Percentiles rank a stretch among this genome's conserved stretches.
Evolutionary conservation across 2,888 invertebrate species (phyloP).

Genomic region (Biston betularia): DNA sequence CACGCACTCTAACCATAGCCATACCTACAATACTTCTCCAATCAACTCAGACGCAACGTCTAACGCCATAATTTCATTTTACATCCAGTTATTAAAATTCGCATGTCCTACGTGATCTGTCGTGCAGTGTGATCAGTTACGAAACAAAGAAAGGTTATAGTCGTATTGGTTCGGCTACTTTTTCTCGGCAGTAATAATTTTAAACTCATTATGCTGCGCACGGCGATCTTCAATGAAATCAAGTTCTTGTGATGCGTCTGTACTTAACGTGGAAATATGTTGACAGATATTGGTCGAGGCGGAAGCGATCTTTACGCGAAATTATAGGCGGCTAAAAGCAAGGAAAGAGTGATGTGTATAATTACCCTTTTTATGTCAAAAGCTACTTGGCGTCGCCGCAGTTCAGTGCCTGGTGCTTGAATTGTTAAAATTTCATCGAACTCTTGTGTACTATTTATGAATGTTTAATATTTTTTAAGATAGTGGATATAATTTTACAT

Average conservation of each 20-base stretch:
- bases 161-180: conserved; percentile 70
- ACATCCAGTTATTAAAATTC: conserved; percentile 39
- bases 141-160: conserved; percentile 77
- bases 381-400: conserved; percentile 53
- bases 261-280: conserved; percentile 82
- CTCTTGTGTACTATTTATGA: not conserved
- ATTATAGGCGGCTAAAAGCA: conserved; percentile 80
- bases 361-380: conserved; percentile 70
- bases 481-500: not conserved
- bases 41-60: conserved; percentile 39
- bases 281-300: conserved; percentile 84
- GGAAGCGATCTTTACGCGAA: conserved; percentile 83
- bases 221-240: conserved; percentile 83
- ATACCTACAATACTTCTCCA: conserved; percentile 27
- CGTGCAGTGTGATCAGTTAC: conserved; percentile 67
- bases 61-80: conserved; percentile 38
- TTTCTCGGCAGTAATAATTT: conserved; percentile 84
- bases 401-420: conserved; percentile 4
- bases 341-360: conserved; percentile 75
- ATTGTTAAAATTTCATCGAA: conserved; percentile 2
- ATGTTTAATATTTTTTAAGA: too few relatives aligned
- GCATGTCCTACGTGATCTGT: conserved; percentile 47
- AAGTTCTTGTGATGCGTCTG: conserved; percentile 83
- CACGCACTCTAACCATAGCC: conserved; percentile 35
- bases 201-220: conserved; percentile 83